Percentiles rank a stretch among this genome's conserved stretches.
Conservation (phyloP, 2,113 vertebrate genomes). For the Furnarius figulus region DNA sequence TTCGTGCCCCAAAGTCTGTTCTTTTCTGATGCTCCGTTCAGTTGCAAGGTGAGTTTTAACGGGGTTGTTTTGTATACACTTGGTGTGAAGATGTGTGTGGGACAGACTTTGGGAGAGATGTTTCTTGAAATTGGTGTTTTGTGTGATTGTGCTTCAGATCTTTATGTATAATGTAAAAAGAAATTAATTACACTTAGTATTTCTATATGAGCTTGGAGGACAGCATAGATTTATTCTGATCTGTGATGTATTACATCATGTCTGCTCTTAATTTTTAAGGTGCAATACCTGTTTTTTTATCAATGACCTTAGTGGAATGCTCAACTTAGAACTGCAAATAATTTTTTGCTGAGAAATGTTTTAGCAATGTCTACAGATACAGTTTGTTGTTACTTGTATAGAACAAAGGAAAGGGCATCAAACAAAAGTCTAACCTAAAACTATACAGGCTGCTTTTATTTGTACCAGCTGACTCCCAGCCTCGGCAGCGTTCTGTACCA, state of each 20-base stretch:
- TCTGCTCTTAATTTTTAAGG: background rate
- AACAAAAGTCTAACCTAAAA: background rate
- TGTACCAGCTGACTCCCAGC: background rate
- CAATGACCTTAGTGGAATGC: background rate
- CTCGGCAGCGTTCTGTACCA: background rate
- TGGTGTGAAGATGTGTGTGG: background rate
- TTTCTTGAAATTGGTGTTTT: background rate
- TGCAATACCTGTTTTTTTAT: background rate
- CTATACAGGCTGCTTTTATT: background rate
- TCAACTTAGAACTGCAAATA: background rate
- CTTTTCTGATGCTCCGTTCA: background rate
- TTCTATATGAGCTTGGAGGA: background rate
- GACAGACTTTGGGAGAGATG: background rate
- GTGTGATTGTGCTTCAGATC: background rate
- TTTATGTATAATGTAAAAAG: background rate
- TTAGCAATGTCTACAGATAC: background rate
- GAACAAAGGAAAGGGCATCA: background rate
- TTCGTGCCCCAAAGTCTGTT: background rate
- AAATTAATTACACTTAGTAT: background rate
- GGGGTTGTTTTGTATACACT: background rate
- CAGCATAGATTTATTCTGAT: conserved; percentile 13
- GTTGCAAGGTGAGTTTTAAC: background rate
- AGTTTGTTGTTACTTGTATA: background rate
- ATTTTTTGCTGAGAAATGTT: background rate
- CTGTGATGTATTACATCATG: background rate